Evolutionary conservation across 2,113 vertebrate genomes (phyloP).

Genomic region (Rostratula benghalensis): DNA sequence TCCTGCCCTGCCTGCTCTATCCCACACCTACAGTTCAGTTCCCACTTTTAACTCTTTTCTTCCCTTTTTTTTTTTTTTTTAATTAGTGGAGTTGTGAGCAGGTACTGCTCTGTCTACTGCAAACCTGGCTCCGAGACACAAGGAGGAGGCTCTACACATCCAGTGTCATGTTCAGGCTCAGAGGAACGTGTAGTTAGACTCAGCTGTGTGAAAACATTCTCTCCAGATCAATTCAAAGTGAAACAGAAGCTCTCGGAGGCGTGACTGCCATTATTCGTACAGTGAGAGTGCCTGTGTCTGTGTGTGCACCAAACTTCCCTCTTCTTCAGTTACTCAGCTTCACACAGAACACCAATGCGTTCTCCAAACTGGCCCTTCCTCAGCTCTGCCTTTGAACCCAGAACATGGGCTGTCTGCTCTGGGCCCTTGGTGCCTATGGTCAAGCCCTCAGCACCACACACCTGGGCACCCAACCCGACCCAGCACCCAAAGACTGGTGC

Average conservation of each 20-base stretch:
- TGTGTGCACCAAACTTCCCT: background rate
- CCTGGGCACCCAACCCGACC: background rate
- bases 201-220: background rate
- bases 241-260: background rate
- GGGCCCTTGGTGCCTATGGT: fast-evolving
- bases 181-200: background rate
- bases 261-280: background rate
- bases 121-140: background rate
- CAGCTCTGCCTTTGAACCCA: background rate
- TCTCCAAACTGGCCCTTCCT: background rate
- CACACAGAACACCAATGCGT: background rate
- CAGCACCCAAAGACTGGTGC: fast-evolving
- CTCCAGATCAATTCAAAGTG: background rate
- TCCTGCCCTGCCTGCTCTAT: background rate
- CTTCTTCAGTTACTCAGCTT: background rate
- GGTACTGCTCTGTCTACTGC: background rate
- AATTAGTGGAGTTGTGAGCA: background rate
- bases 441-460: background rate
- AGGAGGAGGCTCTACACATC: background rate
- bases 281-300: background rate
- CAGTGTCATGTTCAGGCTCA: background rate
- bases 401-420: background rate
- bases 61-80: background rate
- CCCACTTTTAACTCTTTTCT: background rate
- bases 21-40: background rate